These are phyloP conservation scores for Caenorhabditis auriculariae DNA, from an alignment of 2,888 invertebrate species.

Conservation along the genomic window DNA sequence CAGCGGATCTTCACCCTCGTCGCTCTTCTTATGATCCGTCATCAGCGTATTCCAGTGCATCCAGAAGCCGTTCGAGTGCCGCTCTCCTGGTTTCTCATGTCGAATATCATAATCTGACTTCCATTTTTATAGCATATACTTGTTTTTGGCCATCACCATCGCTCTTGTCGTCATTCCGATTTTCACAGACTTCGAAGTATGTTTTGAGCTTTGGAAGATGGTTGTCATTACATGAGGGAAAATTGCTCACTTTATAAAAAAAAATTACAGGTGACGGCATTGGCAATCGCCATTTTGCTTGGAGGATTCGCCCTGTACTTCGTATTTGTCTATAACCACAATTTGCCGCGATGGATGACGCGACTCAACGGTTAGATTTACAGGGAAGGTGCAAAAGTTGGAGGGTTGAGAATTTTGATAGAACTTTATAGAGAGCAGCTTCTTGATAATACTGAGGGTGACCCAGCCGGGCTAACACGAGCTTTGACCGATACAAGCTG, in stretches of 20 bases:
- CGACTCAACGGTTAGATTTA: constrained; percentile 39
- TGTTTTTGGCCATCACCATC: constrained; percentile 53
- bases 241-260: neutral
- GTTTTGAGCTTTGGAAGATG: neutral
- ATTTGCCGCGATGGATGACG: constrained; percentile 40
- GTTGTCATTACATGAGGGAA: neutral
- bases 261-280: constrained; percentile 46
- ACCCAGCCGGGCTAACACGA: no score
- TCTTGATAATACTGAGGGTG: no score
- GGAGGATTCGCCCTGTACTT: constrained; percentile 58
- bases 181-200: constrained; percentile 44
- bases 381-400: neutral
- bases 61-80: constrained; percentile 60
- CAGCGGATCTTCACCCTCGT: constrained; percentile 60
- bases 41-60: constrained; percentile 58
- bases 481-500: no score
- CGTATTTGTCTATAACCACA: constrained; percentile 47
- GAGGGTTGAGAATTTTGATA: no score
- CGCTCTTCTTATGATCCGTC: constrained; percentile 55
- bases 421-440: no score
- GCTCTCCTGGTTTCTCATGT: constrained; percentile 39
- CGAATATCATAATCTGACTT: neutral
- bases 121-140: constrained; percentile 22
- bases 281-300: constrained; percentile 53
- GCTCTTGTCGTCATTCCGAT: constrained; percentile 61